Percentiles rank a stretch among this genome's conserved stretches.
Conservation (phyloP, 2,888 invertebrate species). For the Ophioninae sp. region DNA sequence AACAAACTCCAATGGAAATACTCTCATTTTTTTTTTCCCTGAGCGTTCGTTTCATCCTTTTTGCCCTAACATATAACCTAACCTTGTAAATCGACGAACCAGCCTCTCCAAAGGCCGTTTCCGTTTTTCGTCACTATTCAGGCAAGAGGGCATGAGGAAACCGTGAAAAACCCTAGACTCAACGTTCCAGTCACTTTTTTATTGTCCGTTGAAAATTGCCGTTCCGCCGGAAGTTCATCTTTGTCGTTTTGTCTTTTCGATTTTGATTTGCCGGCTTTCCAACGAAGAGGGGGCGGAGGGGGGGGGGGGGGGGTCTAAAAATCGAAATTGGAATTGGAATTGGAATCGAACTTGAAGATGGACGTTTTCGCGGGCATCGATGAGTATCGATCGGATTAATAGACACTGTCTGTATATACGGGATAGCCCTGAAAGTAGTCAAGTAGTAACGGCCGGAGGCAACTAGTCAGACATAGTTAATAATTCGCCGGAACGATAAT, state of each 20-base stretch:
- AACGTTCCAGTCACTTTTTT: too few species aligned
- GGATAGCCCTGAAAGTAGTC: slow-evolving; percentile 23
- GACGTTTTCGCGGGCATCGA: neutral
- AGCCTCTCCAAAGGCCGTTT: too few species aligned
- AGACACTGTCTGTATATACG: neutral
- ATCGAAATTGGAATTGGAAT: neutral
- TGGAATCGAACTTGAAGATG: neutral
- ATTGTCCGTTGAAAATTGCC: too few species aligned
- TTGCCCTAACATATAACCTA: too few species aligned
- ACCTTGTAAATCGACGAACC: too few species aligned
- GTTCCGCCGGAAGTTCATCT: neutral
- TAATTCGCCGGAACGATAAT: slow-evolving; percentile 48
- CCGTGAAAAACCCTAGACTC: too few species aligned
- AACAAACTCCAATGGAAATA: too few species aligned
- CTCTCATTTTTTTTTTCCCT: too few species aligned
- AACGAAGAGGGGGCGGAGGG: too few species aligned
- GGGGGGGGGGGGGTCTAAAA: neutral
- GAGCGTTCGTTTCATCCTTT: too few species aligned
- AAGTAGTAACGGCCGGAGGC: slow-evolving; percentile 41
- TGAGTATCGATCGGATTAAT: neutral
- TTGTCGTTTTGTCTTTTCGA: neutral
- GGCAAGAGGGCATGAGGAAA: too few species aligned
- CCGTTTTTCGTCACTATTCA: too few species aligned
- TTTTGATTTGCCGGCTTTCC: neutral
- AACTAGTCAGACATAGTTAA: slow-evolving; percentile 52